phyloP scores from a whole-genome alignment of 2,113 vertebrate species.

The Fukomys damarensis region DNA sequence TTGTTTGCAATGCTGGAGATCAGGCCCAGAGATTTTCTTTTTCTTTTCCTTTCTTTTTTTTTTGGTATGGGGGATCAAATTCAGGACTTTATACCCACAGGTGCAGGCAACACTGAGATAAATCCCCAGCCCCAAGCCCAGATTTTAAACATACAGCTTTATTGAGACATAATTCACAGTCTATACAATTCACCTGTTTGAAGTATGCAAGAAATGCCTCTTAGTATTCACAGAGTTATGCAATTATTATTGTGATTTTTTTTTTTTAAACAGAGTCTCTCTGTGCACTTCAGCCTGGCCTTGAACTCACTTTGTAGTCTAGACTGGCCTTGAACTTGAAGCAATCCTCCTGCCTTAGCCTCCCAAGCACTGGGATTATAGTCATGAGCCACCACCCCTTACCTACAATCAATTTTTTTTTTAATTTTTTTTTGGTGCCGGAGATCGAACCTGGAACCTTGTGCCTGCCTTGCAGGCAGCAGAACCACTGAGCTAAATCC shows the following conservation, averaged over 20 bases:
- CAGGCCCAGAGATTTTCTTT: not conserved
- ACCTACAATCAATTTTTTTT: not conserved
- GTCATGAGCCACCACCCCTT: not conserved
- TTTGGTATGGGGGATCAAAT: too few species aligned
- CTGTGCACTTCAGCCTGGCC: not conserved
- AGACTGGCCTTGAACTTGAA: not conserved
- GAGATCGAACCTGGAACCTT: too few species aligned
- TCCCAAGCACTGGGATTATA: not conserved
- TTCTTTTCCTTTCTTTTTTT: too few species aligned
- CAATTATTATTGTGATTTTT: not conserved
- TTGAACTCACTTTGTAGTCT: too few species aligned
- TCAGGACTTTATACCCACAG: too few species aligned
- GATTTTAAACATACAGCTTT: not conserved
- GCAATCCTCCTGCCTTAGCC: not conserved
- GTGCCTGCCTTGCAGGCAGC: too few species aligned
- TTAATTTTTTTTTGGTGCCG: too few species aligned
- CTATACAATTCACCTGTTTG: not conserved
- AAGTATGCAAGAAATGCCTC: not conserved
- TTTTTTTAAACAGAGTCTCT: not conserved
- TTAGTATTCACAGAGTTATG: not conserved
- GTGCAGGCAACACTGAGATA: too few species aligned
- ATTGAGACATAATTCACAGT: not conserved
- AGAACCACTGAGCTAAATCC: too few species aligned
- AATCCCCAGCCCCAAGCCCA: too few species aligned
- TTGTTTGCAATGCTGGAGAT: not conserved